phyloP scores from a whole-genome alignment of 2,113 vertebrate species.

The Rhinogobius similis region DNA sequence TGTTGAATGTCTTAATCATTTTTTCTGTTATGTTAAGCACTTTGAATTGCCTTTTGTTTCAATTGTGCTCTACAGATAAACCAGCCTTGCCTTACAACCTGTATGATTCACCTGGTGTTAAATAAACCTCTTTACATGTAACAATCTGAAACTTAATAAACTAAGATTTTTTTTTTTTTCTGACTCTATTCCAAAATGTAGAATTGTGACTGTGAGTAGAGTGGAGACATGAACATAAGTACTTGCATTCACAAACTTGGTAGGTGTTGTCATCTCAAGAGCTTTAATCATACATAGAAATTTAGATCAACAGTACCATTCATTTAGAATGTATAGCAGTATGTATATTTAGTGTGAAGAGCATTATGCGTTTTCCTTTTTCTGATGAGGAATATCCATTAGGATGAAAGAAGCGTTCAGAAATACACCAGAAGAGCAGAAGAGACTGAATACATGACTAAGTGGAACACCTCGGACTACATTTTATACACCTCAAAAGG shows the following conservation, averaged over 20 bases:
- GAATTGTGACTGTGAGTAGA: too few species aligned
- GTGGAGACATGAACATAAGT: neutral
- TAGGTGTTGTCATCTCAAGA: constrained; percentile 67
- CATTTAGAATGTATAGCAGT: constrained; percentile 74
- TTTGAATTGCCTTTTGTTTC: too few species aligned
- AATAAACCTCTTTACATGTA: too few species aligned
- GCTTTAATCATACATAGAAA: constrained; percentile 82
- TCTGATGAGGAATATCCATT: constrained; percentile 73
- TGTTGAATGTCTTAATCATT: too few species aligned
- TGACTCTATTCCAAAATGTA: too few species aligned
- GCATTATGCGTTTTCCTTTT: constrained; percentile 60
- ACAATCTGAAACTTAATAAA: too few species aligned
- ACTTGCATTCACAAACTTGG: constrained; percentile 24
- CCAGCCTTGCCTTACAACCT: too few species aligned
- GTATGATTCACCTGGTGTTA: too few species aligned
- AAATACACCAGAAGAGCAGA: constrained; percentile 70
- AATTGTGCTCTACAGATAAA: too few species aligned
- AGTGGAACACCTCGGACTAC: constrained; percentile 72
- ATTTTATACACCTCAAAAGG: constrained; percentile 64
- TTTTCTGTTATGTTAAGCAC: too few species aligned
- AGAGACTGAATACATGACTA: constrained; percentile 73
- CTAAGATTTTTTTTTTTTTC: too few species aligned
- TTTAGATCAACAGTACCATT: constrained; percentile 80
- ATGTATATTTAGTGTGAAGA: constrained; percentile 79
- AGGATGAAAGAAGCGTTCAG: constrained; percentile 73